Base-by-base conservation (phyloP, 2,888 invertebrate species). In the Herminia tarsipennalis region DNA sequence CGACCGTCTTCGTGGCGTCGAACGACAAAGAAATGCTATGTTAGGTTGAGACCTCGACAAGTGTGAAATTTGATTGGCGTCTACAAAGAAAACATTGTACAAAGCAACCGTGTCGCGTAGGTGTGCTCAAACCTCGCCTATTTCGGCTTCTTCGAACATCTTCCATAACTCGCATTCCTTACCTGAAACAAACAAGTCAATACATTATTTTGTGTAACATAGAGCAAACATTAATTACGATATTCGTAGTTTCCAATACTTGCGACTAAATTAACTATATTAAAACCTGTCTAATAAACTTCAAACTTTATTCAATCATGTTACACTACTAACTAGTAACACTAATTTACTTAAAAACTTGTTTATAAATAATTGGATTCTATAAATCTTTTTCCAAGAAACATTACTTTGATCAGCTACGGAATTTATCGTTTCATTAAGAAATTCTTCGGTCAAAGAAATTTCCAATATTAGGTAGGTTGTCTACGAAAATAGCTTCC, bases 11-110 rank as follows among this genome's bases (percentile, higher is more conserved):
- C 67, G 66, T 61, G 69, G 56, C 67, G 64, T 46, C 63, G 48
- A 70, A 71, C 67, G 75, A 71, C 75, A 75, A 77, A 77, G 69
- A 75, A 81, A 81, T 77, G 67, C 58, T 69, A 73, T 70, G 74
- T 76, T 69, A 57, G 64, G 56, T 70, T 66, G 68, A 69, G 64
- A 73, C 64, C 70, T 66, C 70, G 76, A 75, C 78, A 73, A 73
- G 76, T 75, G 76, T 81, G 77, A 83, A 83, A 81, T 84, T 82
- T 81, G 73, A 82, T 83, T 78, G 78, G 66, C 76, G 56, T 70
- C 66, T 66, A 58, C 68, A 65, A 54, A 65, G 65, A 66, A 73
- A 74, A 74, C 56, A 68, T 70, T 70, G 67, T 64, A 55, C 37
- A 49, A 57, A 63, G 53, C 43, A 25, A 42, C 52, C 42, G 51